Evolutionary conservation across 1,140 invertebrate species (phyloP), one percentile per base, ranked within the genome.

Genomic region (Drosophila azteca): DNA sequence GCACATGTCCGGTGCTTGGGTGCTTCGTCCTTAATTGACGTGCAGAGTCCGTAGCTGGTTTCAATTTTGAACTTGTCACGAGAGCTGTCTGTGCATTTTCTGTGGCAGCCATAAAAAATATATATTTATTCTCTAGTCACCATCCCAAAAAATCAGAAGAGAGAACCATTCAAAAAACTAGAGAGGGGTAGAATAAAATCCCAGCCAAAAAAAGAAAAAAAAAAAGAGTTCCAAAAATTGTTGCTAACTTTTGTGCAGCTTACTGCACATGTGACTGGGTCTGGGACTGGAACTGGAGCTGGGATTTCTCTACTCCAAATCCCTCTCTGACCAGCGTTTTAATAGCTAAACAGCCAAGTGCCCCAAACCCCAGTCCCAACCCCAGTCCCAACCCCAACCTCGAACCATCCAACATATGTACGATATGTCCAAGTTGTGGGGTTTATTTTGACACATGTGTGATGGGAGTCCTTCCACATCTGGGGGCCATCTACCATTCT

Each of bases 401-500:
- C 68, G 57, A 58, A 35, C 66, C 26, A 13, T 26, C 7, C 45
- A 50, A 43, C 62, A 77, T 45, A 55, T 67, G 68, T 39, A 13
- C 35, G 35, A 11, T 77, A 54, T 69, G 55, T 54, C 51, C 64
- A 69, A 69, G 55, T 83, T 82, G n/a, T 39, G 7, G 45, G 53
- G 62, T 59, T 49, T 71, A 76, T 63, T 71, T 66, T 76, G 77
- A 80, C 77, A 80, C 71, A 80, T 76, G 71, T 58, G 59, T 59
- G 46, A 57, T 31, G 55, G 55, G 29, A 3, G 31, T 39, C 0
- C 17, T 20, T 20, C 17, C 17, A 66, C 65, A 68, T 48, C 39
- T 68, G 65, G 50, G 22, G 52, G 43, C 57, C 51, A 49, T 8
- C 20, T 22, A 39, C 4, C 35, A 39, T n/a, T n/a, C n/a, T n/a